Evolutionary conservation across 2,113 vertebrate genomes (phyloP).

Genomic region (Hydrochoerus hydrochaeris): DNA sequence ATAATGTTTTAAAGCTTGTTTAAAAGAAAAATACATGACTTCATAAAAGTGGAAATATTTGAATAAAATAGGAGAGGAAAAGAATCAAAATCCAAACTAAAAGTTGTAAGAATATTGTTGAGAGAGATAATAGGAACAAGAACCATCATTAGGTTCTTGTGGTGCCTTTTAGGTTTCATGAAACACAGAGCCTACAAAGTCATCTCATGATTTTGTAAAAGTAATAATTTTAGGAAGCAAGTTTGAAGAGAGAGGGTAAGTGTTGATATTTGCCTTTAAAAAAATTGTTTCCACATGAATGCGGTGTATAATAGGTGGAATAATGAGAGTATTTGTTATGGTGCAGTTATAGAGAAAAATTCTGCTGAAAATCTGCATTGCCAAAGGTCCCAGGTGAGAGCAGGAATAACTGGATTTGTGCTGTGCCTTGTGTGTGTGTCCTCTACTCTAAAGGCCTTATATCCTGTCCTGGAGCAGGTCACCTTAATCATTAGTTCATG

Average conservation of each 20-base stretch:
- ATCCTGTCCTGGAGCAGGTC: constrained; percentile 85
- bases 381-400: background rate
- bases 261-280: background rate
- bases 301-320: background rate
- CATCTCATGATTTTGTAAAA: background rate
- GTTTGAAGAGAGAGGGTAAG: background rate
- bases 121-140: background rate
- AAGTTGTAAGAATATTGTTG: background rate
- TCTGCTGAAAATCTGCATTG: background rate
- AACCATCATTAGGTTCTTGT: background rate
- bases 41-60: background rate
- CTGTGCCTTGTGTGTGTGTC: background rate
- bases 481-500: constrained; percentile 88
- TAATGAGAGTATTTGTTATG: background rate
- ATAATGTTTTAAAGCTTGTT: background rate
- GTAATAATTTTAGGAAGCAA: background rate
- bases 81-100: background rate
- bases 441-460: background rate
- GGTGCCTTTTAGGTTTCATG: background rate
- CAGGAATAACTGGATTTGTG: background rate
- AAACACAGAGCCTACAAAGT: background rate
- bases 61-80: background rate
- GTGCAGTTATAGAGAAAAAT: background rate
- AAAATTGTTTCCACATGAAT: background rate
- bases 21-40: background rate